Evolutionary conservation across 2,797 vertebrate genomes (phyloP).

Genomic region (Tiaroga cobitis): DNA sequence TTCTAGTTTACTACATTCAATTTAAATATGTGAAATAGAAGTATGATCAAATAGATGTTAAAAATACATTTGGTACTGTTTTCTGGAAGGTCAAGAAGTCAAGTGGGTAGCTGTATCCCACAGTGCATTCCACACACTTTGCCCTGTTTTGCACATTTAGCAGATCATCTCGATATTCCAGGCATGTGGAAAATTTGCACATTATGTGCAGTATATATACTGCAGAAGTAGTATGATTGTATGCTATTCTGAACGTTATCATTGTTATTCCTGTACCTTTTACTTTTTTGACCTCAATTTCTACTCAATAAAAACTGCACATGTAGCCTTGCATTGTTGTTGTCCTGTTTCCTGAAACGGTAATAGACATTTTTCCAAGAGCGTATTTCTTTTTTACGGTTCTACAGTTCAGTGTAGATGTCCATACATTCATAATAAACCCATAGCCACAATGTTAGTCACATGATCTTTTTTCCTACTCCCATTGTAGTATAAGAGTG

Average conservation of each 20-base stretch:
- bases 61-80: not conserved
- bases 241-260: not conserved
- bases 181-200: not conserved
- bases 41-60: not conserved
- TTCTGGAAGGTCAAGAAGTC: not conserved
- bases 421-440: not conserved
- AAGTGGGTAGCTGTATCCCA: not conserved
- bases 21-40: not conserved
- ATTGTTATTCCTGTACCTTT: slow-evolving; percentile 5
- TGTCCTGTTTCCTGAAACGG: not conserved
- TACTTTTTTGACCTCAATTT: not conserved
- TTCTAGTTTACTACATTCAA: not conserved
- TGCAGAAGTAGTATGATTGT: not conserved
- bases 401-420: not conserved
- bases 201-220: not conserved
- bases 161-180: not conserved
- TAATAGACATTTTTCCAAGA: not conserved
- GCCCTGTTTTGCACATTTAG: not conserved
- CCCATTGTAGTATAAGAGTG: not conserved
- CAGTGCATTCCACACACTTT: not conserved
- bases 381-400: not conserved
- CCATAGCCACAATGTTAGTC: not conserved
- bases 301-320: not conserved
- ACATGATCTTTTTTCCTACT: not conserved
- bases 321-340: not conserved